Conservation (phyloP, 2,888 invertebrate genomes). For the Agrotis puta region DNA sequence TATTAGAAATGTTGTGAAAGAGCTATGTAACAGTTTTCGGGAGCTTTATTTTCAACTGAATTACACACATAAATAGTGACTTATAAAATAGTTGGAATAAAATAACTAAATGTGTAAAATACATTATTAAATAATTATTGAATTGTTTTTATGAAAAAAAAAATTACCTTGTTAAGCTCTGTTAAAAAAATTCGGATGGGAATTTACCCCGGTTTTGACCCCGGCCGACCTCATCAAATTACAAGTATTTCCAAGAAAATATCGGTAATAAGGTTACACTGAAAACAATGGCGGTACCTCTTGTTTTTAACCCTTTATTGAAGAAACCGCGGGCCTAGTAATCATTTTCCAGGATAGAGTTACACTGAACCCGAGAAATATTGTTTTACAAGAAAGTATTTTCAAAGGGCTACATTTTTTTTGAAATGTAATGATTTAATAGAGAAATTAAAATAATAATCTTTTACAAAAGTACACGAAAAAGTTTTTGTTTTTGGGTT, state of each 20-base stretch:
- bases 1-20: background rate
- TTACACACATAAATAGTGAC: too few relatives aligned
- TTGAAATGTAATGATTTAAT: conserved; percentile 21
- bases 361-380: conserved; percentile 38
- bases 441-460: conserved; percentile 9
- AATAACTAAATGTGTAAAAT: too few relatives aligned
- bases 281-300: conserved; percentile 1
- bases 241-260: conserved; percentile 3
- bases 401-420: conserved; percentile 28
- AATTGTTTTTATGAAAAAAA: too few relatives aligned
- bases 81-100: too few relatives aligned
- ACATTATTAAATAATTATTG: too few relatives aligned
- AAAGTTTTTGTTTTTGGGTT: too few relatives aligned
- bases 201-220: background rate
- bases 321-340: conserved; percentile 7
- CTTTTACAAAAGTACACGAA: too few relatives aligned
- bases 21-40: background rate
- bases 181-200: background rate
- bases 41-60: too few relatives aligned
- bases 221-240: conserved; percentile 11
- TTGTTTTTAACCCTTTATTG: conserved; percentile 19
- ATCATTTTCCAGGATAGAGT: conserved; percentile 18
- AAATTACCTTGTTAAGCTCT: too few relatives aligned
- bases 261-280: background rate
- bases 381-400: conserved; percentile 39